A percentile compares a stretch with the other conserved stretches of the same genome.
Evolutionary conservation across 2,888 invertebrate species (phyloP).

Genomic region (Calephelis perditalis): DNA sequence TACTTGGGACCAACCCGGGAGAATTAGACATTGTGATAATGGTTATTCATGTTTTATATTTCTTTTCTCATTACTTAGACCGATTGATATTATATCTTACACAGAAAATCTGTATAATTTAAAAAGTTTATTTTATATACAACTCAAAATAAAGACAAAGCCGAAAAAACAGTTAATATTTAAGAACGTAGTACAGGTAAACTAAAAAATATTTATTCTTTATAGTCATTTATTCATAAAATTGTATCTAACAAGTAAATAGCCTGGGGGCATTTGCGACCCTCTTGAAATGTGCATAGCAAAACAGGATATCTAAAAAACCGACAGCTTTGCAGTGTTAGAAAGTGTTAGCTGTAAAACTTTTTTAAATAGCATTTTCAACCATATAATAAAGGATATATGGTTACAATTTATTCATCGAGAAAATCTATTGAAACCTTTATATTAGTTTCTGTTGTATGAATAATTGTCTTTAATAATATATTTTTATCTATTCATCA

Average conservation of each 20-base stretch:
- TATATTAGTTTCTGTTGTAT: slow-evolving; percentile 6
- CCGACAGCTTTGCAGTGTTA: background rate
- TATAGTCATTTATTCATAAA: slow-evolving; percentile 1
- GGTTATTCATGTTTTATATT: too few relatives aligned
- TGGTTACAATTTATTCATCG: background rate
- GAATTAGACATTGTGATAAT: too few relatives aligned
- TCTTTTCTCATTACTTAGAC: too few relatives aligned
- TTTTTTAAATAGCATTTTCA: background rate
- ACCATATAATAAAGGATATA: background rate
- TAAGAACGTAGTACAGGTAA: too few relatives aligned
- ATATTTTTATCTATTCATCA: slow-evolving; percentile 12
- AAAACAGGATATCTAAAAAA: slow-evolving; percentile 10
- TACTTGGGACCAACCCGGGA: too few relatives aligned
- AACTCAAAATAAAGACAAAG: too few relatives aligned
- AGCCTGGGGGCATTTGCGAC: slow-evolving; percentile 1
- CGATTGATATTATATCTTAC: too few relatives aligned
- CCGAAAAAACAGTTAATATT: too few relatives aligned
- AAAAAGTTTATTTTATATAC: too few relatives aligned
- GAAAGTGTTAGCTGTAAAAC: background rate
- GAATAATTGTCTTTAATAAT: slow-evolving; percentile 11
- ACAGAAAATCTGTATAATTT: too few relatives aligned
- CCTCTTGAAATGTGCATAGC: background rate
- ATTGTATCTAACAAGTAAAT: slow-evolving; percentile 9
- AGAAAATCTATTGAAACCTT: background rate
- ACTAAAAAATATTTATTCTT: too few relatives aligned